Base-by-base conservation (phyloP, 2,888 invertebrate species). In the Cremastobaeus sp. region DNA sequence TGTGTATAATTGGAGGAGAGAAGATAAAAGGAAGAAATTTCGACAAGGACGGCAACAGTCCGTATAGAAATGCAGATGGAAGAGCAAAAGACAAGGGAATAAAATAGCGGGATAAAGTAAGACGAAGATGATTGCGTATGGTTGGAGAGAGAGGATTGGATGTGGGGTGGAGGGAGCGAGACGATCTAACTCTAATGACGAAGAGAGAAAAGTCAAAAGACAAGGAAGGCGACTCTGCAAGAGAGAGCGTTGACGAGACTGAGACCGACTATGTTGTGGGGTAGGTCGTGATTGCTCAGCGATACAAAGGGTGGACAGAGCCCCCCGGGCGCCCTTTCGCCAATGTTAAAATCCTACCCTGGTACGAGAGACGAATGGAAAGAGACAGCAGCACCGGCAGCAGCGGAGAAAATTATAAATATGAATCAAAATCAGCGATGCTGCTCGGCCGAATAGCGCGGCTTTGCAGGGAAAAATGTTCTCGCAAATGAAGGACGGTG, bases 251-350 rank as follows among this genome's bases (percentile, higher is more conserved):
- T 21, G 48, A 50, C 30, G 15, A 32, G 50, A 62, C 50, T 17
- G 60, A 60, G 75, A 60, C 30, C 14, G 65, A 68, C 52, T 54
- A 76, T 68, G 76, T 78, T 80, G 85, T 86, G 82, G 86, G 87
- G 86, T 87, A 87, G 87, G 86, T 87, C 87, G 85, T 86, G 86
- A 87, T 87, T 87, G 86, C 86, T 85, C 82, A 81, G 79, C 84
- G 84, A 87, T 86, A 87, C 86, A 87, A 87, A 87, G 86, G 86
- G 82, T 86, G 87, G 86, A 86, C 86, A 84, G 82, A 82, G 35
- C 74, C 74, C 71, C 71, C 65, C 52, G 68, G 74, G 74, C 74
- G 59, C 72, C 65, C 74, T 76, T 72, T 60, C 54, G 69, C 62
- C 64, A 37, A 65, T 52, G 65, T 55, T 68, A 62, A 62, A 68